Conservation (phyloP, 2,888 invertebrate genomes). For the Dicyrtoma fusca region DNA sequence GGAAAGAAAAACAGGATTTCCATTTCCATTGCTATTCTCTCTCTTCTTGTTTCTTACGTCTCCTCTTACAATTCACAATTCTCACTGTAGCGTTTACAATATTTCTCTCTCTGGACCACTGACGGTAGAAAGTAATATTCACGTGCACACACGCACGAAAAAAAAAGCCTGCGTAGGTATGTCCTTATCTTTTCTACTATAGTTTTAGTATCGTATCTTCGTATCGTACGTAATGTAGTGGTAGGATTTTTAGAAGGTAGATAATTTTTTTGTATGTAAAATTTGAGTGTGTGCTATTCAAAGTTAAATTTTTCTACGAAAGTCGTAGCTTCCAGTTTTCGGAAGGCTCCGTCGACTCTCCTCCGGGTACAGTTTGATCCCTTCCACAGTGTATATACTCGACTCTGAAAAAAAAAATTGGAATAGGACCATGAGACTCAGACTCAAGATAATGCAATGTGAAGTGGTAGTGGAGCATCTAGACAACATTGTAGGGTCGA, state of each 20-base stretch:
- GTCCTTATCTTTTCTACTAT: no score
- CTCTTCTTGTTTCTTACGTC: not conserved
- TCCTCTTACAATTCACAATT: not conserved
- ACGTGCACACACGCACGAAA: not conserved
- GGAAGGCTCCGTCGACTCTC: slow-evolving; percentile 52
- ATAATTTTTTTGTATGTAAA: not conserved
- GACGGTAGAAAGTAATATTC: slow-evolving; percentile 13
- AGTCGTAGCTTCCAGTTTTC: slow-evolving; percentile 56
- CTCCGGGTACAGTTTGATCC: slow-evolving; percentile 82
- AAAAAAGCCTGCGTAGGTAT: no score
- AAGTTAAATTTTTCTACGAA: slow-evolving; percentile 53
- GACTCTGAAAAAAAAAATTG: slow-evolving; percentile 73
- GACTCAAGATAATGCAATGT: no score
- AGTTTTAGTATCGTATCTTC: no score
- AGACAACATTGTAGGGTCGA: slow-evolving; percentile 1
- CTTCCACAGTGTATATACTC: slow-evolving; percentile 94
- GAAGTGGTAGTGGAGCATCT: slow-evolving; percentile 16
- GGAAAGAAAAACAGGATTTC: slow-evolving; percentile 19
- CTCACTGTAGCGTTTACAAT: not conserved
- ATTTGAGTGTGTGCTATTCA: not conserved
- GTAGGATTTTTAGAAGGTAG: not conserved
- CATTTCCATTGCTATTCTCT: not conserved
- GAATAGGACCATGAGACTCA: slow-evolving; percentile 7
- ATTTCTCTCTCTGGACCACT: slow-evolving; percentile 9
- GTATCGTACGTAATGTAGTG: not conserved